Evolutionary conservation across 92 coral and sea anemone genomes (phyloP), one percentile per base, ranked within the genome.

Genomic region (Epizoanthus rinbou): DNA sequence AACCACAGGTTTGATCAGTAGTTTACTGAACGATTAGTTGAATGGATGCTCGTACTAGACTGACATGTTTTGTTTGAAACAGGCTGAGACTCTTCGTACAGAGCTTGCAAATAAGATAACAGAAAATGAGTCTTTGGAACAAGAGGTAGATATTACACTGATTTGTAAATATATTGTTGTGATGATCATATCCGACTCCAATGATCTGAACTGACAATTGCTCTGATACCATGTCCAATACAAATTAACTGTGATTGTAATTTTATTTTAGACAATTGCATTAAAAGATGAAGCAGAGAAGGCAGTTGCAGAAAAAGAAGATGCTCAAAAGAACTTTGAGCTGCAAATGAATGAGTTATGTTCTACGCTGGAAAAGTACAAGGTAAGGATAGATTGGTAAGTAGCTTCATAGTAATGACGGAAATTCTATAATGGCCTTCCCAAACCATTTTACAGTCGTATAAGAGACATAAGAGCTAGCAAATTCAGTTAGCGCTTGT

Each of bases 321-420:
- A 86, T 25, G 93, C 95, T 43, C 90, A 93, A 76, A 76, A 64
- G 24, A 74, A 68, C 10, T 93, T 90, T 76, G 99, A 97, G 74
- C 85, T 87, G 53, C 98, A 97, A 71, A 92, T 94, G 92, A 92
- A 88, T 37, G 99, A 97, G 68, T 84, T 97, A 70, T 93, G 98
- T 71, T 87, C 94, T 11, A 97, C 99, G 28, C 64, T 97, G 82
- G 97, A 97, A 85, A 97, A 97, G 50, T 97, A 97, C 84, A 97
- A 97, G 98, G 99, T 96, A 33, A 28, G 54, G 14, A 50, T 50
- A 9, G 54, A 10, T 50, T 50, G 54, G 54, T 50, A 50, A 0
- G 54, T 47, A 47, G 54, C 54, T 8, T 47, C 14, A 47, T 47
- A 47, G 15, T 47, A 2, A 8, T 50, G 54, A 50, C 7, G 16